phyloP scores from a whole-genome alignment of 2,888 invertebrate species.

The Luffia ferchaultella region DNA sequence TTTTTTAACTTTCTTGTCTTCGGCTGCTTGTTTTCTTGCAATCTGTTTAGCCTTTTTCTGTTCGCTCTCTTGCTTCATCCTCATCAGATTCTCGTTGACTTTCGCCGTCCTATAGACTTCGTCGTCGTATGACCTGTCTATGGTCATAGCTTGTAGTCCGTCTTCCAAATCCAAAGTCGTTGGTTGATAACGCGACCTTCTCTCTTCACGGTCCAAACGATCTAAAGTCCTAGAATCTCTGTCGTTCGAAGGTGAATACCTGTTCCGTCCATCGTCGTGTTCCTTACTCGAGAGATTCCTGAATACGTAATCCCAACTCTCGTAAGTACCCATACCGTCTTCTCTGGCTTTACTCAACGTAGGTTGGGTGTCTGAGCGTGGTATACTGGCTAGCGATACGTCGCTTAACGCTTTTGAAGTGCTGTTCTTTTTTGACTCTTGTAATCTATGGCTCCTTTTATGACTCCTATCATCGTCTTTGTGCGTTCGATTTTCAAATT shows the following conservation, averaged over 20 bases:
- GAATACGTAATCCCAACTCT: constrained; percentile 84
- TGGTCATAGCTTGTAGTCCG: constrained; percentile 56
- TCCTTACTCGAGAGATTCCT: constrained; percentile 78
- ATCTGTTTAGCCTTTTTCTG: constrained; percentile 37
- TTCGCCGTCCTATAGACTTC: constrained; percentile 54
- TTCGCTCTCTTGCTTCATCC: constrained; percentile 49
- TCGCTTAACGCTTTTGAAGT: constrained; percentile 49
- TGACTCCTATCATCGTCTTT: constrained; percentile 31
- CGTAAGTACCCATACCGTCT: constrained; percentile 73
- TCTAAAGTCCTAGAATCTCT: constrained; percentile 53
- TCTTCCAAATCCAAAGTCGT: constrained; percentile 65
- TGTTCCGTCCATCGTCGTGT: constrained; percentile 72
- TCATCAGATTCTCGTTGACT: constrained; percentile 57
- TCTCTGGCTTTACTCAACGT: constrained; percentile 63
- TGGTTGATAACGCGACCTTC: constrained; percentile 52
- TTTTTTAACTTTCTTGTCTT: constrained; percentile 37
- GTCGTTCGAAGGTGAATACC: constrained; percentile 63
- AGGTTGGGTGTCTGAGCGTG: constrained; percentile 56
- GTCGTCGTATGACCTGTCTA: constrained; percentile 52
- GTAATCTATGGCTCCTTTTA: constrained; percentile 22
- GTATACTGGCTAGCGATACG: constrained; percentile 44
- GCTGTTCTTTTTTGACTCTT: constrained; percentile 38
- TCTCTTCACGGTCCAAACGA: constrained; percentile 46
- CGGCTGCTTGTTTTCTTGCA: constrained; percentile 29
- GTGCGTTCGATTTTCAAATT: constrained; percentile 15